Base-by-base conservation (phyloP, 2,113 vertebrate genomes). In the Noturus placidus region DNA sequence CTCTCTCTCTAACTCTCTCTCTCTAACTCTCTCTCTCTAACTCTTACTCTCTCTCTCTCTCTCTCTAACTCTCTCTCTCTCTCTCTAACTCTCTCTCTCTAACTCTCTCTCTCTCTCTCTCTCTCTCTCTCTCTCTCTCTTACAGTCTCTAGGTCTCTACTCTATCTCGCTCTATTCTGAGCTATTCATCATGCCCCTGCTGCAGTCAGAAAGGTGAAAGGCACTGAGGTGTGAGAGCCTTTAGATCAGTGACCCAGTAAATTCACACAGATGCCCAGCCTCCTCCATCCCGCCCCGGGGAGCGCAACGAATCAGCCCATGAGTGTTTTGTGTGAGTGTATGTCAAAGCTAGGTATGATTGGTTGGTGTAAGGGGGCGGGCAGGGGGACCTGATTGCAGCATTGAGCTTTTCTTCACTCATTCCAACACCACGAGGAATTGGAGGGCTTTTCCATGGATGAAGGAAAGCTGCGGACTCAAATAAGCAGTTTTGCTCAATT, bases 401-500 rank as follows among this genome's bases (percentile, higher is more conserved):
- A 14, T 27, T 27, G 30, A 54, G 33, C 54, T 33, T 80, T 35
- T 4, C 38, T 25, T 38, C 54, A 14, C 22, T 65, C 35, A 5
- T 59, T 82, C 20, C 42, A 20, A 14, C 35, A 27, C 35, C 35
- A 86, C 30, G 13, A 76, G 78, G 54, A 57, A 35, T 52, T 11
- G 14, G 61, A n/a, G 63, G 50, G 52, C 19, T 50, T 83, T 70
- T 25, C 79, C 52, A 50, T 11, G 46, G 77, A 50, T 50, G 56
- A 69, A 61, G 30, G 82, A 89, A 76, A 89, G 52, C 83, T 84
- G 81, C 83, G 83, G 87, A 50, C 84, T 85, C 84, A 89, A 89
- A 91, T 87, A 90, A 91, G 87, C 88, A 89, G 87, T 88, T 89
- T 88, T 88, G 83, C 88, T 89, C 89, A 90, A 84, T 82, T 90